Percentiles rank a stretch among this genome's conserved stretches.
Conservation (phyloP, 2,797 vertebrate genomes). For the Trichosurus vulpecula region DNA sequence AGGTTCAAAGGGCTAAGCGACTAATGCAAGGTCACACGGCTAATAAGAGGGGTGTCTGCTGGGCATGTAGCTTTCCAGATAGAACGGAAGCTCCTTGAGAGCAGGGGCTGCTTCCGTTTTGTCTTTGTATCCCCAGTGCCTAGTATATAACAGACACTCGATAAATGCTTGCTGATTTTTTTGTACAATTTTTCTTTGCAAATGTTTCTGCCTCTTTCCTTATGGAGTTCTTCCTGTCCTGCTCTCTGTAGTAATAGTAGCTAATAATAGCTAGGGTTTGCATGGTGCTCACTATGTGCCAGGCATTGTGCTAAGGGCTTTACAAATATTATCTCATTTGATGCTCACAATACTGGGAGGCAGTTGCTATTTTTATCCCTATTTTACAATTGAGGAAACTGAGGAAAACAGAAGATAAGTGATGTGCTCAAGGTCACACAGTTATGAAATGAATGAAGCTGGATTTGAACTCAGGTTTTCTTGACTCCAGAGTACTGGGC, state of each 20-base stretch:
- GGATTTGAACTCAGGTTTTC: not conserved
- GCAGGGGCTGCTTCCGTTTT: not conserved
- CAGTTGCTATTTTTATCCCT: not conserved
- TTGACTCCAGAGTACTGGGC: not conserved
- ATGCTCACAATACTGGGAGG: not conserved
- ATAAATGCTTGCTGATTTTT: not conserved
- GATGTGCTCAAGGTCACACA: not conserved
- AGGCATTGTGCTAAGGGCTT: not conserved
- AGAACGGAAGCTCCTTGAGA: not conserved
- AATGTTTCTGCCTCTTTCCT: not conserved
- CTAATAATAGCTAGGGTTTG: not conserved
- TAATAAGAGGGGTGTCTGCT: not conserved
- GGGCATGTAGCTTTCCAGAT: not conserved
- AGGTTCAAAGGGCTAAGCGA: not conserved
- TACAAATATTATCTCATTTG: not conserved
- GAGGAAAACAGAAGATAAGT: not conserved
- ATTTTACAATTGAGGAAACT: not conserved
- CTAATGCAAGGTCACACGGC: not conserved
- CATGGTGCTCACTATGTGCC: not conserved
- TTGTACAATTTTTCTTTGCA: not conserved
- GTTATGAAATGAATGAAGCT: not conserved
- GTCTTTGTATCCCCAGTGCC: not conserved
- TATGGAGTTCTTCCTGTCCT: not conserved
- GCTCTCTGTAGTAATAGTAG: not conserved
- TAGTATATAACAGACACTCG: not conserved